Evolutionary conservation across 1,140 invertebrate species (phyloP).

Genomic region (Dufourea novaeangliae): DNA sequence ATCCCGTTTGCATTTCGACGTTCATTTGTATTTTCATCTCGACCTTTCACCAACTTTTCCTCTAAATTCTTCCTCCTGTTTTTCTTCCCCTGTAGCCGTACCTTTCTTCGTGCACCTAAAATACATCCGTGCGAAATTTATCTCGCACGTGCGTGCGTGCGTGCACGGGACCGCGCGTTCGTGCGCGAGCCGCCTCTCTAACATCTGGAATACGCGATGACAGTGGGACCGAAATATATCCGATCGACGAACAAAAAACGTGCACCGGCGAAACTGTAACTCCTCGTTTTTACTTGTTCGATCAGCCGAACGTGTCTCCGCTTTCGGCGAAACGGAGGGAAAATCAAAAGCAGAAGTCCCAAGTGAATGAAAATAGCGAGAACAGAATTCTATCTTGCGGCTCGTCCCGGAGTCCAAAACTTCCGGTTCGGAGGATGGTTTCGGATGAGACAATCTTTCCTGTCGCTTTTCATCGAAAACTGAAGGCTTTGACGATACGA

Average conservation of each 20-base stretch:
- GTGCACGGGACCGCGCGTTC: not conserved
- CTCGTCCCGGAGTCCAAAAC: no score
- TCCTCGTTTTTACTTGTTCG: conserved; percentile 5
- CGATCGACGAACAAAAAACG: conserved; percentile 54
- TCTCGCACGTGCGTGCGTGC: conserved; percentile 30
- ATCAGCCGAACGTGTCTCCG: not conserved
- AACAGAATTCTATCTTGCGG: not conserved
- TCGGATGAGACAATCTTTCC: not conserved
- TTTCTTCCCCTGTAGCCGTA: not conserved
- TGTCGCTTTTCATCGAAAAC: not conserved
- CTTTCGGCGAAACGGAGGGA: not conserved
- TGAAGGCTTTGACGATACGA: not conserved
- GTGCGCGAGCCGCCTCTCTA: conserved; percentile 14
- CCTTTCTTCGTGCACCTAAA: conserved; percentile 52
- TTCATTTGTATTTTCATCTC: not conserved
- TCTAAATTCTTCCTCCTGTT: not conserved
- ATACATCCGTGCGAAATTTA: conserved; percentile 57
- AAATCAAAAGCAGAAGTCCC: conserved; percentile 2
- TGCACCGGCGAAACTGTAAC: conserved; percentile 16
- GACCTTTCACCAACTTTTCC: not conserved
- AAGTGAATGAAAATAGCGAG: not conserved
- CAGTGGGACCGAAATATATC: conserved; percentile 62
- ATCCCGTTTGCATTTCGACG: not conserved
- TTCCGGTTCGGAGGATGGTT: not conserved
- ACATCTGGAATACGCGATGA: conserved; percentile 62